Evolutionary conservation across 64 coral and sea anemone genomes (phyloP).

Genomic region (Actinia equina): DNA sequence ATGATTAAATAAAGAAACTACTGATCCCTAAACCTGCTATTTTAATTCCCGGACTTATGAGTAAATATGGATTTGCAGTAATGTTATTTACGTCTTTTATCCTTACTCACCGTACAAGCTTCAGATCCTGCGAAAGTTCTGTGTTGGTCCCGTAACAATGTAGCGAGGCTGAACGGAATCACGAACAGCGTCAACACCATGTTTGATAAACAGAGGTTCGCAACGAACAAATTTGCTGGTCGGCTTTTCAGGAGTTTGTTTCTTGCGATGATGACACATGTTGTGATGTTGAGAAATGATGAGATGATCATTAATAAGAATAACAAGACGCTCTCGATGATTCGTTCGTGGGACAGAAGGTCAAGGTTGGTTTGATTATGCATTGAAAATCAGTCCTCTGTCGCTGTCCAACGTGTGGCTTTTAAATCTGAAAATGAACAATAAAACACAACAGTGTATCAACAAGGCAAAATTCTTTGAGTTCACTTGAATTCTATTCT

Average conservation of each 20-base stretch:
- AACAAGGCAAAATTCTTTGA: too few species aligned
- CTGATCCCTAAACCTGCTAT: too few species aligned
- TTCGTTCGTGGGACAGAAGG: background rate
- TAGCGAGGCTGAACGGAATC: slow-evolving; percentile 76
- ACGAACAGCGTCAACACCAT: slow-evolving; percentile 60
- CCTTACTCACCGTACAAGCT: slow-evolving; percentile 53
- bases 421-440: background rate
- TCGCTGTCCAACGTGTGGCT: background rate
- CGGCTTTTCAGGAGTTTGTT: slow-evolving; percentile 31
- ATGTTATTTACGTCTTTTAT: too few species aligned
- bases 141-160: slow-evolving; percentile 55
- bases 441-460: background rate
- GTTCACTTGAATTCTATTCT: too few species aligned
- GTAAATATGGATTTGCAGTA: too few species aligned
- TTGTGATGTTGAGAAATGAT: slow-evolving; percentile 41
- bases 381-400: background rate
- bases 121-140: slow-evolving; percentile 8
- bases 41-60: too few species aligned
- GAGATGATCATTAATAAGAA: slow-evolving; percentile 44
- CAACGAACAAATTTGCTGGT: slow-evolving; percentile 73
- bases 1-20: too few species aligned
- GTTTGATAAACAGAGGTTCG: slow-evolving; percentile 67
- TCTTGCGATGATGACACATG: slow-evolving; percentile 66
- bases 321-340: slow-evolving; percentile 46
- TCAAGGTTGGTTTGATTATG: background rate